Conservation (phyloP, 1,140 invertebrate genomes). For the Goniozus legneri region DNA sequence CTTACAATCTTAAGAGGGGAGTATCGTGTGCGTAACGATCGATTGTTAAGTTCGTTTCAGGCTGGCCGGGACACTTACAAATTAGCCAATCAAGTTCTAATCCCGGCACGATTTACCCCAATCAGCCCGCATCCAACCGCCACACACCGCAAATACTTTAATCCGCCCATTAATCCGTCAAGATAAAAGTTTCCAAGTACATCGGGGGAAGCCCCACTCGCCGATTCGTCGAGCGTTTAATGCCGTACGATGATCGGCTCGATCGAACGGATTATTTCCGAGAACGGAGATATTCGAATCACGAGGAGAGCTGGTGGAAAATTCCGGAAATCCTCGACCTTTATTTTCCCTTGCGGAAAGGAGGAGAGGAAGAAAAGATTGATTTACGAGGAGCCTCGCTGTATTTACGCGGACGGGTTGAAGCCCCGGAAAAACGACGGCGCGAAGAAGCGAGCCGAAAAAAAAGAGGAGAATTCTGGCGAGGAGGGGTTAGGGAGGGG, state of each 20-base stretch:
- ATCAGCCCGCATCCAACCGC: slow-evolving; percentile 50
- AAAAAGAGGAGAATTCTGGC: neutral
- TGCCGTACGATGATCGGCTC: slow-evolving; percentile 19
- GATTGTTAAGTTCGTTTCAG: slow-evolving; percentile 45
- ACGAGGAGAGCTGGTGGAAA: slow-evolving; percentile 9
- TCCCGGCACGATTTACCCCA: slow-evolving; percentile 47
- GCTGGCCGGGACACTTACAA: slow-evolving; percentile 54
- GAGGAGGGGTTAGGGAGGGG: slow-evolving; percentile 7
- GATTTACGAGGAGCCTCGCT: slow-evolving; percentile 12
- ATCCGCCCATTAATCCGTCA: slow-evolving; percentile 53
- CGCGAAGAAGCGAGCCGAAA: neutral
- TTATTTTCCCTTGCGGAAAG: slow-evolving; percentile 11
- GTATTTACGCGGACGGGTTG: neutral
- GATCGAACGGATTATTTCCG: slow-evolving; percentile 15
- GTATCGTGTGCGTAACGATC: slow-evolving; percentile 25
- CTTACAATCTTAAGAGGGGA: neutral
- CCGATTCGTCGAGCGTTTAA: slow-evolving; percentile 21
- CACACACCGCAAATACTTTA: slow-evolving; percentile 54
- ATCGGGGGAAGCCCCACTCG: slow-evolving; percentile 49
- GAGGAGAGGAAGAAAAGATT: slow-evolving; percentile 12
- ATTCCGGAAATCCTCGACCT: neutral
- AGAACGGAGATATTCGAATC: too few relatives aligned
- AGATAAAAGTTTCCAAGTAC: slow-evolving; percentile 53
- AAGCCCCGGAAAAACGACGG: too few relatives aligned
- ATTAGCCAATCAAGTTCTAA: slow-evolving; percentile 56